Evolutionary conservation across 2,888 invertebrate genomes (phyloP).

Genomic region (Scelioninae gen. 2): DNA sequence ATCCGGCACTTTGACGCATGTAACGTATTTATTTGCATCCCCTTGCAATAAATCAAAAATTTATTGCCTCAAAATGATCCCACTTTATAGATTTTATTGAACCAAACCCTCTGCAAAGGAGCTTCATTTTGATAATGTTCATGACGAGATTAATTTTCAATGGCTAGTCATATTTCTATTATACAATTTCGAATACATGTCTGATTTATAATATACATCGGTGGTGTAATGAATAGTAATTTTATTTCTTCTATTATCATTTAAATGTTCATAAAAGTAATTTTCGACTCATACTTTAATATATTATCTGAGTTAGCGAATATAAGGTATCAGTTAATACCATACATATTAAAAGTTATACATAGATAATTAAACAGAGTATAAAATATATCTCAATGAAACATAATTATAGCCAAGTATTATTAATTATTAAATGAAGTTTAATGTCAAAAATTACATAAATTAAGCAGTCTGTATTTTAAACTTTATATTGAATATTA

Average conservation of each 20-base stretch:
- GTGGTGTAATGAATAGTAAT: background rate
- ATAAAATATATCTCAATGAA: too few relatives aligned
- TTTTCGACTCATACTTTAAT: too few relatives aligned
- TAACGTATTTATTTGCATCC: constrained; percentile 47
- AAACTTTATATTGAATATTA: too few relatives aligned
- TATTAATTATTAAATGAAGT: too few relatives aligned
- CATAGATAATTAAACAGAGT: too few relatives aligned
- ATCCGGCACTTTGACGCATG: constrained; percentile 16
- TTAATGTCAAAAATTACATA: too few relatives aligned
- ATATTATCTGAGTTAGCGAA: too few relatives aligned
- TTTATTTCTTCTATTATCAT: background rate
- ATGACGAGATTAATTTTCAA: constrained; percentile 14
- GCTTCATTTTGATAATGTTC: constrained; percentile 9
- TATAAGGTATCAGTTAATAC: too few relatives aligned
- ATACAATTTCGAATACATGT: background rate
- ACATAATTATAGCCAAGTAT: too few relatives aligned
- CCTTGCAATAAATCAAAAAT: constrained; percentile 43
- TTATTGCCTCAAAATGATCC: constrained; percentile 43
- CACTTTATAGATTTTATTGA: constrained; percentile 34
- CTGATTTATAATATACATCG: constrained; percentile 5
- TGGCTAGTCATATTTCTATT: constrained; percentile 9
- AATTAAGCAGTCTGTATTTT: too few relatives aligned
- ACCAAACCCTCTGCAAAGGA: constrained; percentile 1
- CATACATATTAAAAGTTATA: too few relatives aligned
- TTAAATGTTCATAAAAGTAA: background rate